Conservation (phyloP, 2,797 vertebrate species). For the Spea hammondii region DNA sequence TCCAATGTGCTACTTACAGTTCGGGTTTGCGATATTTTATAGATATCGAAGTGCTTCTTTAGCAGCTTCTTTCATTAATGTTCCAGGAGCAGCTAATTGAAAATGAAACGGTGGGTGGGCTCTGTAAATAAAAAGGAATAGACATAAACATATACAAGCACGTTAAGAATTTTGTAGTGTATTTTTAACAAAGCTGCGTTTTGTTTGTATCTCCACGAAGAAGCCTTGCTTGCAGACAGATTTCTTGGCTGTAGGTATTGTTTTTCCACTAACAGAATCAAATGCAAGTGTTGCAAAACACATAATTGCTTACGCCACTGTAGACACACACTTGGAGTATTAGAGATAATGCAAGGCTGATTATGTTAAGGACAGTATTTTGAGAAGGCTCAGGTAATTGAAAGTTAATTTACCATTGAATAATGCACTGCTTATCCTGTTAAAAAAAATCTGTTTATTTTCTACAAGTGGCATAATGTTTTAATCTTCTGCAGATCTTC, state of each 20-base stretch:
- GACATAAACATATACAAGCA: constrained; percentile 26
- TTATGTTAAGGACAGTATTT: constrained; percentile 47
- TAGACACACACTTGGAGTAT: constrained; percentile 38
- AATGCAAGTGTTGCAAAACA: constrained; percentile 33
- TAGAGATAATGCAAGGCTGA: constrained; percentile 45
- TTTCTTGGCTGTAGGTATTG: constrained; percentile 38
- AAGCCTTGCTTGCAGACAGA: constrained; percentile 34
- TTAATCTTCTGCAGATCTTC: constrained; percentile 47
- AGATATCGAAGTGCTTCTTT: constrained; percentile 68
- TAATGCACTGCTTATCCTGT: constrained; percentile 50
- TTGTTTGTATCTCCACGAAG: constrained; percentile 9
- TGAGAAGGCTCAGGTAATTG: constrained; percentile 46
- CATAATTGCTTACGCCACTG: constrained; percentile 41
- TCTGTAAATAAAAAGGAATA: constrained; percentile 51
- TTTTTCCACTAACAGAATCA: constrained; percentile 35
- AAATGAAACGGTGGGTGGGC: constrained; percentile 64
- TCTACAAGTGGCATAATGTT: constrained; percentile 51
- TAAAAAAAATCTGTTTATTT: constrained; percentile 49
- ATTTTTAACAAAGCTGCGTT: constrained; percentile 8
- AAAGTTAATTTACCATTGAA: constrained; percentile 47
- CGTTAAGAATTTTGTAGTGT: too few species aligned
- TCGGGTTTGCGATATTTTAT: constrained; percentile 69
- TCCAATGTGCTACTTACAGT: constrained; percentile 76
- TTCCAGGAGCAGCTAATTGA: constrained; percentile 73
- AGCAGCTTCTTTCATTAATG: constrained; percentile 65